Evolutionary conservation across 2,113 vertebrate species (phyloP), one percentile per base, ranked within the genome.

Genomic region (Lophotis ruficrista): DNA sequence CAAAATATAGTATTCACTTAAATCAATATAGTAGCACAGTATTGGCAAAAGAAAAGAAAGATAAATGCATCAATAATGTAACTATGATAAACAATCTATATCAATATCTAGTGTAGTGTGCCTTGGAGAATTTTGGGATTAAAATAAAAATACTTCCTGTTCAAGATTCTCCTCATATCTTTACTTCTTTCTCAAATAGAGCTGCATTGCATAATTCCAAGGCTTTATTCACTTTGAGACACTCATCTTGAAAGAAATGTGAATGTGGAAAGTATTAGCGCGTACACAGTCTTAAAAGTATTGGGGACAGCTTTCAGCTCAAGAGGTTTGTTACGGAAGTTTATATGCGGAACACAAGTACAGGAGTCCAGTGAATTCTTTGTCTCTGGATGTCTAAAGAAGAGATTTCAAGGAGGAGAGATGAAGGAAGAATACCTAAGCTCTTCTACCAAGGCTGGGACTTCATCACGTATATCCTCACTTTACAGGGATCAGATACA

Each of bases 11-110:
- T 89, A 94, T 82, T 94, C 54, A 83, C 93, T 87, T 97, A 84
- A 96, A 98, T 98, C 93, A 92, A 92, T 96, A 89, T 14, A 62
- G 68, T 81, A 89, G 35, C 48, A 56, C 90, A 92, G 82, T 75
- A 71, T 5, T 88, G 48, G 45, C 56, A 79, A 61, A 53, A 87
- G 27, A 69, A 86, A 92, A 93, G 31, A 58, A 91, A 89, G 68
- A 81, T 65, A 58, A 89, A 88, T 69, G 19, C 38, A 53, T 81
- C 68, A 76, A 10, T 90, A 76, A 24, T 35, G 23, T 48, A 45
- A 31, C 35, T 45, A 30, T 51, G 16, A 54, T 61, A 83, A 93
- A 48, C 14, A 88, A 27, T 62, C 48, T 60, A 24, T 66, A 53
- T 65, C 51, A 75, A 12, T 84, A 60, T 22, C 37, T 80, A 47